These are phyloP conservation scores for Semaprochilodus insignis DNA, from an alignment of 2,797 vertebrate species.

Conservation along the genomic window DNA sequence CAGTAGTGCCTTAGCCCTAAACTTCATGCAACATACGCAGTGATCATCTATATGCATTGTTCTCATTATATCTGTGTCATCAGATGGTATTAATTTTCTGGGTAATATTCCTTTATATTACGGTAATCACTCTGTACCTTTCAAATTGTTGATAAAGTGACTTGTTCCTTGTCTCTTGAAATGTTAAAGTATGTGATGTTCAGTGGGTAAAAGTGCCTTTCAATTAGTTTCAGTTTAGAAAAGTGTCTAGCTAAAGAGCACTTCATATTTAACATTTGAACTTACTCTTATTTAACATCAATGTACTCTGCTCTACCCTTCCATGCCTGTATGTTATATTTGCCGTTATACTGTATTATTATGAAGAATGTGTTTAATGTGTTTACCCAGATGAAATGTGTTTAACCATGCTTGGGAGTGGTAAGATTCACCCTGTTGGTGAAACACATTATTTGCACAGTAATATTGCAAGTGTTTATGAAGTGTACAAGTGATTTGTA, in stretches of 20 bases:
- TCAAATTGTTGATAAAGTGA: conserved; percentile 39
- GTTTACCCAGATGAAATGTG: neutral
- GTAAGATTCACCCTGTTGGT: neutral
- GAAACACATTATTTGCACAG: neutral
- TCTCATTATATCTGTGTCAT: neutral
- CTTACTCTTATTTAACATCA: neutral
- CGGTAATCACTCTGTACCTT: neutral
- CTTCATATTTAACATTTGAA: too few species aligned
- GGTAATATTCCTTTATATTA: conserved; percentile 29
- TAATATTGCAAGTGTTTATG: too few species aligned
- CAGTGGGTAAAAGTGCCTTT: conserved; percentile 63
- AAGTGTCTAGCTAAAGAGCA: too few species aligned
- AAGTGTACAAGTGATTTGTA: neutral
- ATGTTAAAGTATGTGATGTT: conserved; percentile 74
- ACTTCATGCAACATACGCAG: neutral
- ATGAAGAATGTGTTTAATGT: neutral
- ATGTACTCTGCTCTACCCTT: conserved; percentile 25
- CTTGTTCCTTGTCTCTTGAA: conserved; percentile 54
- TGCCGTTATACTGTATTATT: too few species aligned
- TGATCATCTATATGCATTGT: too few species aligned
- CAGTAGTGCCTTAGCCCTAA: neutral
- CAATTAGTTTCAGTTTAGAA: conserved; percentile 51
- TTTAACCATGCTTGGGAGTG: conserved; percentile 36
- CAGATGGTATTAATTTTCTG: neutral
- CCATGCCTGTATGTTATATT: neutral